Percentiles rank a stretch among this genome's conserved stretches.
Evolutionary conservation across 2,113 vertebrate genomes (phyloP).

Genomic region (Nothobranchius kuhntae): DNA sequence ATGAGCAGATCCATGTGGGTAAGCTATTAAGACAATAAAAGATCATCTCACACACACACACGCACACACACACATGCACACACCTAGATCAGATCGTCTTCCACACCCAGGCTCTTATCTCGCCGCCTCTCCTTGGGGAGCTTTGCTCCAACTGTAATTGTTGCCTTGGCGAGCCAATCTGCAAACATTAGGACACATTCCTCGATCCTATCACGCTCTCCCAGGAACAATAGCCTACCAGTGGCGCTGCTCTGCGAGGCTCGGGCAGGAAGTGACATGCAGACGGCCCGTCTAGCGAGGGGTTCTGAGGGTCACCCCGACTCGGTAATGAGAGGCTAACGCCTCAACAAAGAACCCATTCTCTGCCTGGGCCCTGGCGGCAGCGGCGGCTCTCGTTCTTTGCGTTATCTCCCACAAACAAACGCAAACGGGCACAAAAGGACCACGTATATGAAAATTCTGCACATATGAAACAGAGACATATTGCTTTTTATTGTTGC

Average conservation of each 20-base stretch:
- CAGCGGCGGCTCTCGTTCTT: constrained; percentile 10
- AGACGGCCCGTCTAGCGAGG: constrained; percentile 70
- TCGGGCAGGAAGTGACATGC: constrained; percentile 75
- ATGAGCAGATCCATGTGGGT: constrained; percentile 33
- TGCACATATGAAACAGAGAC: constrained; percentile 2
- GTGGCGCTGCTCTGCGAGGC: constrained; percentile 56
- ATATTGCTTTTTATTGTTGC: constrained; percentile 39
- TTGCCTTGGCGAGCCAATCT: constrained; percentile 72
- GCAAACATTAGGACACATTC: constrained; percentile 78
- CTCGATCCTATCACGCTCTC: constrained; percentile 68
- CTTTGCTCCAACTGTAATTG: constrained; percentile 70
- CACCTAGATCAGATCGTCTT: constrained; percentile 43
- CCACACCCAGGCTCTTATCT: constrained; percentile 72
- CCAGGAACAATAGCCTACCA: constrained; percentile 73
- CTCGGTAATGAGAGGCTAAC: constrained; percentile 68
- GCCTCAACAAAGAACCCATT: constrained; percentile 67
- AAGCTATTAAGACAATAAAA: constrained; percentile 72
- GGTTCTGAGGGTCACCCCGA: constrained; percentile 65
- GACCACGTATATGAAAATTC: constrained; percentile 39
- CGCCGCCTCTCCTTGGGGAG: constrained; percentile 51
- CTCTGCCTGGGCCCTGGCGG: constrained; percentile 26
- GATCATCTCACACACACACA: constrained; percentile 46
- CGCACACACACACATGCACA: constrained; percentile 20
- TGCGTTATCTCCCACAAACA: constrained; percentile 73
- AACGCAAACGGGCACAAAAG: constrained; percentile 45